These are phyloP conservation scores for Cirrhinus mrigala DNA, from an alignment of 2,797 vertebrate species.

Conservation along the genomic window DNA sequence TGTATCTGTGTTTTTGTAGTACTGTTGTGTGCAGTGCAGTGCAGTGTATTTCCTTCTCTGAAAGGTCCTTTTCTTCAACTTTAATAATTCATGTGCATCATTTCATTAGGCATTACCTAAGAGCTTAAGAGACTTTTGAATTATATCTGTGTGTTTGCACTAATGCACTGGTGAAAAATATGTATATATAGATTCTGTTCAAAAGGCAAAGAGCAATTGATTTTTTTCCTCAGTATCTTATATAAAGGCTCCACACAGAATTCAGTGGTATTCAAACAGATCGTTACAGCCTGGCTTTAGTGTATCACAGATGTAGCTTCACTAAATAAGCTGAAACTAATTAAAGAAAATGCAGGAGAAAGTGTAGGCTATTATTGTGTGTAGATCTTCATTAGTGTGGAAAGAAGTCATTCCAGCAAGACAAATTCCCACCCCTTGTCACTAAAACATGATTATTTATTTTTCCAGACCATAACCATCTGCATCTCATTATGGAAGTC, in stretches of 20 bases:
- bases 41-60: slow-evolving; percentile 61
- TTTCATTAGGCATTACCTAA: slow-evolving; percentile 67
- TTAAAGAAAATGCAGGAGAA: slow-evolving; percentile 38
- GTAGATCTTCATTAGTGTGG: slow-evolving; percentile 66
- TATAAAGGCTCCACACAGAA: slow-evolving; percentile 14
- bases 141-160: background rate
- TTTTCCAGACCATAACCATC: slow-evolving; percentile 69
- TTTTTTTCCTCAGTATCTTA: slow-evolving; percentile 31
- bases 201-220: slow-evolving; percentile 35
- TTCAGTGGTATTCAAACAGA: slow-evolving; percentile 25
- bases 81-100: slow-evolving; percentile 69
- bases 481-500: slow-evolving; percentile 8
- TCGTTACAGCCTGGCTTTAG: slow-evolving; percentile 15
- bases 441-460: slow-evolving; percentile 72
- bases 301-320: slow-evolving; percentile 23
- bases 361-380: slow-evolving; percentile 62
- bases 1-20: slow-evolving; percentile 65
- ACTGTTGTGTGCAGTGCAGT: slow-evolving; percentile 67
- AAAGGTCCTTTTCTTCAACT: slow-evolving; percentile 50
- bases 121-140: slow-evolving; percentile 35
- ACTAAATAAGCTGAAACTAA: slow-evolving; percentile 36
- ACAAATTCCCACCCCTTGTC: slow-evolving; percentile 76
- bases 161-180: background rate
- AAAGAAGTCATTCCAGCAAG: slow-evolving; percentile 74
- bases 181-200: slow-evolving; percentile 6